Base-by-base conservation (phyloP, 92 coral and sea anemone species). In the Heteractis magnifica region DNA sequence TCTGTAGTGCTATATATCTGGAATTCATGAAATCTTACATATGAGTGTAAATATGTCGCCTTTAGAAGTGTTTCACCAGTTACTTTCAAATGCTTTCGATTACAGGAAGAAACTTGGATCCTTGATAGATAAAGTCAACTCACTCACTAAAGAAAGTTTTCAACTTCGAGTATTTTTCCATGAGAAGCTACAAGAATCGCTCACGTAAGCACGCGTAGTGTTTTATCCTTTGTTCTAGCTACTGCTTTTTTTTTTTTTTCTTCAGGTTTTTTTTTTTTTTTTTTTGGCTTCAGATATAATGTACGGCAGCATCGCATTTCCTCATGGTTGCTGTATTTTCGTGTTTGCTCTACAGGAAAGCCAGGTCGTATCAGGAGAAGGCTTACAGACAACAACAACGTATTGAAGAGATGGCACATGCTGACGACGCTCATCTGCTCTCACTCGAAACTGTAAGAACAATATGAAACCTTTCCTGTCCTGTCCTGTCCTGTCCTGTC, bases 401-500 rank as follows among this genome's bases (percentile, higher is more conserved):
- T 16, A 84, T 92, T 65, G 11, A 56, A 18, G 52, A 77, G 20
- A 89, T 80, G 52, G 65, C 79, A 8, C 79, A 90, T 65, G 93
- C 93, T 19, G 87, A 85, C 75, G 77, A 87, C 52, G 90, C 82
- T 65, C 92, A 84, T 77, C 89, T 87, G n/a, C 49, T n/a, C 5
- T 48, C 95, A 49, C 72, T 92, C 23, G 89, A 87, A 72, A 16
- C 81, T 34, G 95, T 92, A 49, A 82, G 91, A 76, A 64, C 9
- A 23, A 6, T 10, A 59, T 0, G 20, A 62, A 9, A 5, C 6
- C 23, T 26, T 7, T 26, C 56, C 56, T 49, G 48, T 68, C 23
- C 56, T 13, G 6, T 71, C 3, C 44, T 26, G 18, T 26, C 56
- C 56, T 49, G 48, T 68, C 23, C 56, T 13, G 6, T 71, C 3